Evolutionary conservation across 2,113 vertebrate species (phyloP).

Genomic region (Seriola rivoliana): DNA sequence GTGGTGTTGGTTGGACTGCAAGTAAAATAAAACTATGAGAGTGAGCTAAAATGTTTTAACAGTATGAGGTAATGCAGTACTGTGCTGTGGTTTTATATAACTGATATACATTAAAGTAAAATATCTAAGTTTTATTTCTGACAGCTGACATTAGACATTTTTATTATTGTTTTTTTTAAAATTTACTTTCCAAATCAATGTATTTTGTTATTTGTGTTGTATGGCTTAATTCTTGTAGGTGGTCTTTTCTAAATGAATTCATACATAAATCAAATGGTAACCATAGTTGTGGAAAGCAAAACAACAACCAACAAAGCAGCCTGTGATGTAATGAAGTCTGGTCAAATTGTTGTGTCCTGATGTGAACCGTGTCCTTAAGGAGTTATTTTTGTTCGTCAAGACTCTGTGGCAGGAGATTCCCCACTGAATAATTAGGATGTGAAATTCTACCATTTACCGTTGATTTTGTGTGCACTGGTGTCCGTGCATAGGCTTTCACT

Average conservation of each 20-base stretch:
- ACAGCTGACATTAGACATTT: constrained; percentile 13
- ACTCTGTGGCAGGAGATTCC: constrained; percentile 22
- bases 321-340: constrained; percentile 54
- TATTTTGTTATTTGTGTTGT: constrained; percentile 7
- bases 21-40: constrained; percentile 13
- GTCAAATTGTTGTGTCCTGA: constrained; percentile 53
- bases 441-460: constrained; percentile 37
- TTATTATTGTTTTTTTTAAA: not conserved
- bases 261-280: constrained; percentile 48
- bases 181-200: not conserved
- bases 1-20: constrained; percentile 7
- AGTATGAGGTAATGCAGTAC: constrained; percentile 30
- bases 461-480: constrained; percentile 19
- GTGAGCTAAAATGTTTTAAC: not conserved
- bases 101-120: not conserved
- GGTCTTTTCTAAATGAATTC: constrained; percentile 39
- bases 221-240: constrained; percentile 16
- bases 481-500: not conserved
- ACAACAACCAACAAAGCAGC: constrained; percentile 10
- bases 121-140: not conserved
- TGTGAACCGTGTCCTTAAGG: constrained; percentile 32
- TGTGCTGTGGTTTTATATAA: constrained; percentile 14
- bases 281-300: constrained; percentile 51
- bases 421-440: constrained; percentile 27
- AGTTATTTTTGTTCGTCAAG: constrained; percentile 18